Evolutionary conservation across 2,888 invertebrate species (phyloP).

Genomic region (Mimachlamys varia): DNA sequence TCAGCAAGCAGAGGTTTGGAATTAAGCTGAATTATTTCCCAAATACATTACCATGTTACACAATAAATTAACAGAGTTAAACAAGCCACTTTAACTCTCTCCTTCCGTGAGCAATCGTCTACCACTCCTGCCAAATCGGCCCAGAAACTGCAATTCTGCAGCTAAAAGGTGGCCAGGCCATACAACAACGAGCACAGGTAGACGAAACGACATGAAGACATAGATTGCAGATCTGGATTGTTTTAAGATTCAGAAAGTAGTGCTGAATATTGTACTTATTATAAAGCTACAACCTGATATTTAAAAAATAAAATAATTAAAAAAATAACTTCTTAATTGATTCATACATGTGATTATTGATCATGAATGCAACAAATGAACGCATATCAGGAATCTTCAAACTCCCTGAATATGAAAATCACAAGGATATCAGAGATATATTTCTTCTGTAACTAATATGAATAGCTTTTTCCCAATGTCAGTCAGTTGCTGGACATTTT

Average conservation of each 20-base stretch:
- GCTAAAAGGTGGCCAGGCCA: background rate
- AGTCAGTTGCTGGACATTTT: background rate
- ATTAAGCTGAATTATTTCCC: constrained; percentile 25
- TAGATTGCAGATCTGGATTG: too few species aligned
- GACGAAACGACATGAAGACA: background rate
- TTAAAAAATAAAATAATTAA: too few species aligned
- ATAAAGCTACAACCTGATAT: too few species aligned
- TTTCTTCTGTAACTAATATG: background rate
- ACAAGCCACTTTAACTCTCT: constrained; percentile 10
- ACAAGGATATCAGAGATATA: too few species aligned
- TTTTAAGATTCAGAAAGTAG: too few species aligned
- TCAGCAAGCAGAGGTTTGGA: constrained; percentile 29
- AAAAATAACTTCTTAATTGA: too few species aligned
- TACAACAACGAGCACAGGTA: background rate
- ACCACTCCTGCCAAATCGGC: constrained; percentile 3
- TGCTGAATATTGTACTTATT: too few species aligned
- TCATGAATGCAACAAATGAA: too few species aligned
- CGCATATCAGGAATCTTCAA: too few species aligned
- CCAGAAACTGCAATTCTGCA: background rate
- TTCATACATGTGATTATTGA: too few species aligned
- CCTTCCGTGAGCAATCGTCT: background rate
- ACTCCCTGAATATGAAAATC: too few species aligned
- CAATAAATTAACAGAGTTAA: background rate
- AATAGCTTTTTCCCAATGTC: background rate
- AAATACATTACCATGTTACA: constrained; percentile 15